Evolutionary conservation across 2,888 invertebrate genomes (phyloP).

Genomic region (Nasonia oneida): DNA sequence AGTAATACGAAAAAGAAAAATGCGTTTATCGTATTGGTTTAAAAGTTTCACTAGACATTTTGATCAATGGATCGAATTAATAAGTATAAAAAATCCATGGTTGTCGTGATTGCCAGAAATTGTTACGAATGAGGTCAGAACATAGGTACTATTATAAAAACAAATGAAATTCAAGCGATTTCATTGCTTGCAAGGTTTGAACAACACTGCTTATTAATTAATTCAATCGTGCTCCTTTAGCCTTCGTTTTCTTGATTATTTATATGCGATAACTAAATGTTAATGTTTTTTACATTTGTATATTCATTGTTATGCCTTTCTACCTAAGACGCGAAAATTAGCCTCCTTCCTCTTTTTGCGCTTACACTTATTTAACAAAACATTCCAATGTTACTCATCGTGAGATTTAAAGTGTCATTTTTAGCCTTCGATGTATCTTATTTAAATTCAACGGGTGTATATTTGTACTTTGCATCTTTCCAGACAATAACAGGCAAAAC

Average conservation of each 20-base stretch:
- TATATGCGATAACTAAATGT: conserved; percentile 39
- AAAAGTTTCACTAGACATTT: not conserved
- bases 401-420: not conserved
- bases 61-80: not conserved
- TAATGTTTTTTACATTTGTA: conserved; percentile 58
- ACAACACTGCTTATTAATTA: not conserved
- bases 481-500: conserved; percentile 53
- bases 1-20: conserved; percentile 3
- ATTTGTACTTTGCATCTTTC: conserved; percentile 38
- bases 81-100: conserved; percentile 29
- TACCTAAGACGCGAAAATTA: conserved; percentile 14
- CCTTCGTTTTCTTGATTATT: conserved; percentile 39
- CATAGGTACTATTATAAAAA: not conserved
- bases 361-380: conserved; percentile 1
- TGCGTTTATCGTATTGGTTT: not conserved
- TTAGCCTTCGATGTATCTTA: not conserved
- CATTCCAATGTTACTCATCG: conserved; percentile 26
- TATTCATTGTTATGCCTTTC: conserved; percentile 49
- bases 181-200: too few relatives aligned
- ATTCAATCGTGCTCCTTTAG: not conserved
- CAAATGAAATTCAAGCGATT: not conserved
- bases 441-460: conserved; percentile 5
- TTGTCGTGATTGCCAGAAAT: not conserved
- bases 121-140: conserved; percentile 16
- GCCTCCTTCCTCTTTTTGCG: conserved; percentile 9